A percentile compares a stretch with the other conserved stretches of the same genome.
Evolutionary conservation across 2,888 invertebrate genomes (phyloP).

Genomic region (Andrena dorsata): DNA sequence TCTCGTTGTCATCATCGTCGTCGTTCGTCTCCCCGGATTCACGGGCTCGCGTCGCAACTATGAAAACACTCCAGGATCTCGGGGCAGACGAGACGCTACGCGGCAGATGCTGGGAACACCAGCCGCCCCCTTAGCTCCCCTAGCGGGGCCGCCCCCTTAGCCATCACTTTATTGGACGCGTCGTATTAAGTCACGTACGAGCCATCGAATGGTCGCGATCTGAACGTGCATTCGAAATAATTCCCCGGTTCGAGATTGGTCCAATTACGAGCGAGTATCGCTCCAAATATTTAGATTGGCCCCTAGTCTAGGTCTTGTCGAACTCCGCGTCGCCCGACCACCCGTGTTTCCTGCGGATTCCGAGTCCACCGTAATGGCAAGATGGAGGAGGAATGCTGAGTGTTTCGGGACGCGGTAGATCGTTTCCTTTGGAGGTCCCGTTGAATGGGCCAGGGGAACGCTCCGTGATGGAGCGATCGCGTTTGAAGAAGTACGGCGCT

Average conservation of each 20-base stretch:
- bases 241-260: conserved; percentile 44
- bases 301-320: conserved; percentile 19
- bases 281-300: conserved; percentile 54
- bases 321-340: conserved; percentile 1
- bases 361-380: neutral
- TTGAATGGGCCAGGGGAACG: no score
- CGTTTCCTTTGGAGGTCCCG: conserved; percentile 1
- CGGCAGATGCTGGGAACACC: conserved; percentile 57
- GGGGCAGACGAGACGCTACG: conserved; percentile 38
- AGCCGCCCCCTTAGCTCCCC: neutral
- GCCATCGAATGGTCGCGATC: conserved; percentile 36
- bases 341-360: conserved; percentile 26
- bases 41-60: conserved; percentile 59
- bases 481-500: no score
- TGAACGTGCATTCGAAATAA: conserved; percentile 51
- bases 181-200: conserved; percentile 63
- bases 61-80: conserved; percentile 64
- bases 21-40: conserved; percentile 57
- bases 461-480: no score
- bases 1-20: conserved; percentile 58
- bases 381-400: neutral
- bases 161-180: conserved; percentile 65
- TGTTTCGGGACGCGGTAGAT: neutral
- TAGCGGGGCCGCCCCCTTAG: neutral
- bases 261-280: conserved; percentile 43